Conservation (phyloP, 2,888 invertebrate genomes). For the Agrochola circellaris region DNA sequence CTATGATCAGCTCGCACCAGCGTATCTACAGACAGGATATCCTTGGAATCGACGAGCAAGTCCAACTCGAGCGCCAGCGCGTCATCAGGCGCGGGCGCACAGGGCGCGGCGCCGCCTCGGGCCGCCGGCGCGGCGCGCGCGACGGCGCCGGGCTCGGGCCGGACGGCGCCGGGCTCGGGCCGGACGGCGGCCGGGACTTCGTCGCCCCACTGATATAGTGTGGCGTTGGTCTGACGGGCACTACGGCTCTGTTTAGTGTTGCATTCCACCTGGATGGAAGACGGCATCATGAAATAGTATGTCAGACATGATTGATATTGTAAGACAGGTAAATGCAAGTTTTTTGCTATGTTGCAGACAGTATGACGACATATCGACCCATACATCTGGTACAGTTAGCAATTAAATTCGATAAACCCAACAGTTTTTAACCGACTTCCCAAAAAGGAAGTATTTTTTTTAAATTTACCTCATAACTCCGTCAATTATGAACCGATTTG, state of each 20-base stretch:
- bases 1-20: slow-evolving; percentile 91
- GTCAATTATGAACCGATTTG: too few species aligned
- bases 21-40: slow-evolving; percentile 91
- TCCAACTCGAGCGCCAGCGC: slow-evolving; percentile 83
- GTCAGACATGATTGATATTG: neutral
- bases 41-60: slow-evolving; percentile 86
- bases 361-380: too few species aligned
- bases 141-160: slow-evolving; percentile 63
- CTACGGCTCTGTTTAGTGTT: slow-evolving; percentile 69
- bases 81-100: slow-evolving; percentile 68
- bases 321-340: neutral
- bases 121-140: slow-evolving; percentile 73
- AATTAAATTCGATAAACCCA: neutral
- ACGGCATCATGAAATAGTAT: too few species aligned
- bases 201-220: slow-evolving; percentile 69
- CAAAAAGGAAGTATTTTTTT: too few species aligned
- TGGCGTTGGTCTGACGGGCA: slow-evolving; percentile 78
- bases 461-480: too few species aligned
- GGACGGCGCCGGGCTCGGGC: slow-evolving; percentile 69
- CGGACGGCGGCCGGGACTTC: slow-evolving; percentile 69
- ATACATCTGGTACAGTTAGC: neutral
- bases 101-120: slow-evolving; percentile 73
- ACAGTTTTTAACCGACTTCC: too few species aligned
- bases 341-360: neutral
- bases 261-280: slow-evolving; percentile 73